These are phyloP conservation scores for Drosophila affinis DNA, from an alignment of 2,888 invertebrate species.

Conservation along the genomic window DNA sequence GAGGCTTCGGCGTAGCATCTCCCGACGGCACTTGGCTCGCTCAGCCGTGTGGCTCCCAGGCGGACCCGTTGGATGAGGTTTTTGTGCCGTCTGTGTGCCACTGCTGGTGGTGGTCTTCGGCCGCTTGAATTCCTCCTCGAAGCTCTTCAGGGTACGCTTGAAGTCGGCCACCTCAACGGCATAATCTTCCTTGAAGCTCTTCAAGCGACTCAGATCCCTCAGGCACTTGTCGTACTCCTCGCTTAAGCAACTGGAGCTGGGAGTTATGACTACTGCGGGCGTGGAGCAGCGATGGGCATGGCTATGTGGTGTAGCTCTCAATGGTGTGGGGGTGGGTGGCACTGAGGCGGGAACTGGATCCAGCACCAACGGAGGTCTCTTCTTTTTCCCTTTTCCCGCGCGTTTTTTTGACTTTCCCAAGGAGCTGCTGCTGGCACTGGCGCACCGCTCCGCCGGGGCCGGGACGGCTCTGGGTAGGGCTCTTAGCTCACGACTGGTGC, in stretches of 20 bases:
- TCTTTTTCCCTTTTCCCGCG: slow-evolving; percentile 48
- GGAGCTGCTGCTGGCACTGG: slow-evolving; percentile 39
- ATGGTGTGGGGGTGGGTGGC: not conserved
- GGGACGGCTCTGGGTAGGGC: slow-evolving; percentile 48
- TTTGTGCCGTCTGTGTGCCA: slow-evolving; percentile 36
- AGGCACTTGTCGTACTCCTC: slow-evolving; percentile 69
- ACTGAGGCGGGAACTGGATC: slow-evolving; percentile 15
- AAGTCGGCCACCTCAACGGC: slow-evolving; percentile 71
- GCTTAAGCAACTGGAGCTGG: slow-evolving; percentile 52
- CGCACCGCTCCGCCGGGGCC: slow-evolving; percentile 44
- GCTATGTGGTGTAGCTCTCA: slow-evolving; percentile 14
- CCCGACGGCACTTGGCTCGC: slow-evolving; percentile 63
- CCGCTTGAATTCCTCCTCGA: slow-evolving; percentile 67
- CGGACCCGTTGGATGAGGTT: slow-evolving; percentile 14
- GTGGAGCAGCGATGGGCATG: slow-evolving; percentile 15
- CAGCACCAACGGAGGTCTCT: slow-evolving; percentile 36
- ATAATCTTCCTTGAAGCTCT: slow-evolving; percentile 70
- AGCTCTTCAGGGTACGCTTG: slow-evolving; percentile 66
- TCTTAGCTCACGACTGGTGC: slow-evolving; percentile 77
- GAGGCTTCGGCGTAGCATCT: slow-evolving; percentile 69
- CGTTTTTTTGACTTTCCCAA: slow-evolving; percentile 58
- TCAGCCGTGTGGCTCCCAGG: slow-evolving; percentile 46
- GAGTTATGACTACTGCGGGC: slow-evolving; percentile 14
- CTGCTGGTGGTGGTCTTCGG: slow-evolving; percentile 58
- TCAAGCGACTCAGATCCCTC: slow-evolving; percentile 58